Evolutionary conservation across 2,888 invertebrate species (phyloP), one percentile per base, ranked within the genome.

Genomic region (Lacanobia wlatinum): DNA sequence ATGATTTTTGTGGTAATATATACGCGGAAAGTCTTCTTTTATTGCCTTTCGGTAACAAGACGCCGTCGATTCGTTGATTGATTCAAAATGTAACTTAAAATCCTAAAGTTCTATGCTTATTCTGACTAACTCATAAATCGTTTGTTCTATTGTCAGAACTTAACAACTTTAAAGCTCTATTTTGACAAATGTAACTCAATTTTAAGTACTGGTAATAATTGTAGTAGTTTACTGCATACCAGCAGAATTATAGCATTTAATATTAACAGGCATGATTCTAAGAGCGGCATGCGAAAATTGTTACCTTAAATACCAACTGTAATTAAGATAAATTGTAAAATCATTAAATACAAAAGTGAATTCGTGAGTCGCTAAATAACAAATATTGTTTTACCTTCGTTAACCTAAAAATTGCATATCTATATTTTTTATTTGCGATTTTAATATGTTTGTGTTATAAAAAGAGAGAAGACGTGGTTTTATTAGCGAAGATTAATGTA

Each of bases 271-370:
- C 50, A 52, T 64, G 82, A 66, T 59, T 77, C 14, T 65, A 63
- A 63, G 61, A 74, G 59, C n/a, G 48, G 48, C 55, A 61, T 62
- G 63, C 56, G 59, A 63, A 71, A 78, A 71, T 64, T 66, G 46
- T 63, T 78, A 34, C 46, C 46, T 59, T 63, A 82, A 82, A 82
- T 82, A 79, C 52, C 62, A 28, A 63, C 10, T 63, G 38, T 77
- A 71, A 71, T 52, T 59, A 52, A 58, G n/a, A 53, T 62, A 66
- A 77, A 70, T 59, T 23, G 40, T 60, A 48, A 40, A 60, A 62
- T 61, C 10, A 46, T 53, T 63, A 40, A 52, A 18, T 52, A 40
- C 14, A 38, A 59, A 53, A 55, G 38, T 46, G 2, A 40, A 56
- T 56, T 72, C 18, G 55, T 21, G 61, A 43, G 71, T 21, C 5